Conservation (phyloP, 23 tunicate genomes). For the Ascidia mentula region DNA sequence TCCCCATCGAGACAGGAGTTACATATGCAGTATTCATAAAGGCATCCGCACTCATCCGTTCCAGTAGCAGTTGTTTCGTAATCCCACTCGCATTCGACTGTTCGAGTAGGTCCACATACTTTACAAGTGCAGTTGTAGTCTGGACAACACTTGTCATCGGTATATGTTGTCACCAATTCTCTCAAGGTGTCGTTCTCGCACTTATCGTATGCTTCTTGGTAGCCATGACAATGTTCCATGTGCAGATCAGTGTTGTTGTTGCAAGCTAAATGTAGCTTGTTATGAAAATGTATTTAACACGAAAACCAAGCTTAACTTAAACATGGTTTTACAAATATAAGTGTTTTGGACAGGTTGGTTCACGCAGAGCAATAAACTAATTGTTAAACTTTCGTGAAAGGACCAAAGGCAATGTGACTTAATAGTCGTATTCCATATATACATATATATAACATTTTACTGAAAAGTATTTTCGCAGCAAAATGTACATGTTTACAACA, state of each 20-base stretch:
- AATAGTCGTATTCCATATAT: no score
- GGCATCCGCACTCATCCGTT: not conserved
- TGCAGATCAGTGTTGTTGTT: not conserved
- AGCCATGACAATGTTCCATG: not conserved
- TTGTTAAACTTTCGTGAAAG: no score
- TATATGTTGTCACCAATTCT: not conserved
- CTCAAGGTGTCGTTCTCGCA: not conserved
- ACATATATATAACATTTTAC: no score
- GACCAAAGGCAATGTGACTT: no score
- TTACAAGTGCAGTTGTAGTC: not conserved
- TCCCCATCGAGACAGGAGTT: not conserved
- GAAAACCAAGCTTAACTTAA: not conserved
- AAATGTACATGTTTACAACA: not conserved
- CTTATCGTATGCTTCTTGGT: not conserved
- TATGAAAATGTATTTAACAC: not conserved
- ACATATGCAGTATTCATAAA: not conserved
- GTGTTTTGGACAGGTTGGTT: no score
- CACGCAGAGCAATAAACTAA: no score
- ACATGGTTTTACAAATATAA: not conserved
- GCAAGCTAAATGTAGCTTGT: no score
- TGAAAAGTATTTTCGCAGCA: not conserved
- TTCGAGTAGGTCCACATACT: no score
- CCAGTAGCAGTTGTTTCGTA: not conserved
- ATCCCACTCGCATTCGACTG: not conserved
- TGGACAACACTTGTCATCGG: not conserved